Conservation (phyloP, 2,888 invertebrate species). For the Himalopsyche tibetana region DNA sequence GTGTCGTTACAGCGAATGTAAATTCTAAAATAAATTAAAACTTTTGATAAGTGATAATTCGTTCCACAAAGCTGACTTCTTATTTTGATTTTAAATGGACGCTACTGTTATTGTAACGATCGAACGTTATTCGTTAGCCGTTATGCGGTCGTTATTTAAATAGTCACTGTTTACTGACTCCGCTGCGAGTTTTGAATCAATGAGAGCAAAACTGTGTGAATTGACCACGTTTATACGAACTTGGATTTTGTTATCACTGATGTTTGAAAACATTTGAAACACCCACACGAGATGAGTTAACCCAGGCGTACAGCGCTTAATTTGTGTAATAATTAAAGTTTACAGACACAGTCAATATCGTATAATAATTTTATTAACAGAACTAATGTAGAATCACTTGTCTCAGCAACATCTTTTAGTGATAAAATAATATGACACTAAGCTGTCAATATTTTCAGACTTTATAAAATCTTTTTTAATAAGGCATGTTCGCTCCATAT, state of each 20-base stretch:
- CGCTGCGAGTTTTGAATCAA: conserved; percentile 11
- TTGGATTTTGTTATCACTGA: not conserved
- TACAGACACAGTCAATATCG: too few relatives aligned
- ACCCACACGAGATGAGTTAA: not conserved
- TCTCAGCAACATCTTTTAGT: too few relatives aligned
- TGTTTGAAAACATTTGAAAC: not conserved
- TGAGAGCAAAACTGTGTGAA: conserved; percentile 25
- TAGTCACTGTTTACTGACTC: not conserved
- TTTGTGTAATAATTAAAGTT: too few relatives aligned
- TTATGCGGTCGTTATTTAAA: conserved; percentile 19
- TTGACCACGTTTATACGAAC: conserved; percentile 14
- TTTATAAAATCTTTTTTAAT: too few relatives aligned
- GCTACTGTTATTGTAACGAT: not conserved
- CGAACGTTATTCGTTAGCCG: conserved; percentile 20
- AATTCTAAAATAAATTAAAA: too few relatives aligned
- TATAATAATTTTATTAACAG: too few relatives aligned
- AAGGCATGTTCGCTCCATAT: too few relatives aligned
- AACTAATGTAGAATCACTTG: too few relatives aligned
- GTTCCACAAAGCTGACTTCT: not conserved
- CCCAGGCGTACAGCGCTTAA: not conserved
- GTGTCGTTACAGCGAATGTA: too few relatives aligned
- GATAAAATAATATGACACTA: too few relatives aligned
- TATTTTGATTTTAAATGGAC: not conserved
- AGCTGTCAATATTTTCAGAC: too few relatives aligned
- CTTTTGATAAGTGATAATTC: too few relatives aligned